Percentiles rank a stretch among this genome's conserved stretches.
Conservation (phyloP, 1,140 invertebrate genomes). For the Drosophila mauritiana region DNA sequence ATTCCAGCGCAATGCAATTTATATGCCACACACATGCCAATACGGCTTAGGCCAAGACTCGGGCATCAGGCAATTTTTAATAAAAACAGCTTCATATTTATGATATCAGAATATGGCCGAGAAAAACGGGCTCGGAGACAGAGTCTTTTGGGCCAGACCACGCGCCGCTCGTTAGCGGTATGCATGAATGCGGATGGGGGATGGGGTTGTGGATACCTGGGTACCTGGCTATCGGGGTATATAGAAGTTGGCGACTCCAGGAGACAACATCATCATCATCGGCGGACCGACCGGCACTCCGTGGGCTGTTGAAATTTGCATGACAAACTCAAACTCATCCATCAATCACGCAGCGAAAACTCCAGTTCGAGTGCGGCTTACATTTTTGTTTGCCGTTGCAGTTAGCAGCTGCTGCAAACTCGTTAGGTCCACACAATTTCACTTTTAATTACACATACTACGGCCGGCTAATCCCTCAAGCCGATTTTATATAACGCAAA, state of each 20-base stretch:
- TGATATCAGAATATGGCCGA: constrained; percentile 68
- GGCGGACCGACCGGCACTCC: constrained; percentile 6
- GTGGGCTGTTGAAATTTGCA: constrained; percentile 74
- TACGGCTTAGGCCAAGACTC: constrained; percentile 45
- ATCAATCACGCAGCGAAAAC: constrained; percentile 69
- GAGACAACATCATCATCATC: constrained; percentile 62
- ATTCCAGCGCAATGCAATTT: constrained; percentile 80
- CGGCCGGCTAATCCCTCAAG: constrained; percentile 62
- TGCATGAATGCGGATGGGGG: neutral
- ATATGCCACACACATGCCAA: constrained; percentile 80
- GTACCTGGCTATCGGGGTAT: neutral
- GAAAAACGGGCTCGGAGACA: constrained; percentile 22
- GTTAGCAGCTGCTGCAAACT: constrained; percentile 55
- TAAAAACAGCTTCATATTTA: constrained; percentile 83
- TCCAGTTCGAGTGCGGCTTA: constrained; percentile 44
- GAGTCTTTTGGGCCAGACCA: constrained; percentile 50
- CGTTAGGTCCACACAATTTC: constrained; percentile 75
- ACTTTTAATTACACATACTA: constrained; percentile 70
- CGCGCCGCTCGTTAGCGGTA: constrained; percentile 72
- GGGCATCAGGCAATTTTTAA: constrained; percentile 73
- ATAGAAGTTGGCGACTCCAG: constrained; percentile 9
- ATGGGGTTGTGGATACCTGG: neutral
- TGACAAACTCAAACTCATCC: constrained; percentile 82
- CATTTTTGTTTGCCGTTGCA: constrained; percentile 21
- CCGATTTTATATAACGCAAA: constrained; percentile 65